Conservation (phyloP, 2,888 invertebrate species). For the Tetramorium bicarinatum region DNA sequence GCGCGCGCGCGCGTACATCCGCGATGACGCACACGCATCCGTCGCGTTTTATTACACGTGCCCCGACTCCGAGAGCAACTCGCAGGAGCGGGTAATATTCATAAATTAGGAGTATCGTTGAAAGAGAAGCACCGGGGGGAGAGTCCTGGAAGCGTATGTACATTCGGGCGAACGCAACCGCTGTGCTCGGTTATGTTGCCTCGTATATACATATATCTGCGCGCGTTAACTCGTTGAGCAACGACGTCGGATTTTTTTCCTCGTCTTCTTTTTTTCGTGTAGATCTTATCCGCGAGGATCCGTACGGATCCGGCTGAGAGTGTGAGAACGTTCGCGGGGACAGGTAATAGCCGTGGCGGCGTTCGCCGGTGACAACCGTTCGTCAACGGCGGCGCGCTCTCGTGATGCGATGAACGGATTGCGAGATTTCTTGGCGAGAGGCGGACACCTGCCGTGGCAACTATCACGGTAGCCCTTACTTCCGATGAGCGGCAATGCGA, state of each 20-base stretch:
- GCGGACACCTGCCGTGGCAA: slow-evolving; percentile 10
- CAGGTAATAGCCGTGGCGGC: slow-evolving; percentile 26
- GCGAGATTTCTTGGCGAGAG: slow-evolving; percentile 34
- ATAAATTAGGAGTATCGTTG: slow-evolving; percentile 83
- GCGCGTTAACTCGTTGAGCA: slow-evolving; percentile 81
- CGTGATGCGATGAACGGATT: slow-evolving; percentile 8
- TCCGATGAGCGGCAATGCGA: slow-evolving; percentile 31
- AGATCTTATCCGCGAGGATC: slow-evolving; percentile 80
- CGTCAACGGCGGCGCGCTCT: slow-evolving; percentile 41
- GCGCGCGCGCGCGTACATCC: slow-evolving; percentile 57
- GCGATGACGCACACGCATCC: slow-evolving; percentile 74
- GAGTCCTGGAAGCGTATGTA: slow-evolving; percentile 59
- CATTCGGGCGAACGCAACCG: slow-evolving; percentile 35
- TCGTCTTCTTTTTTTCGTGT: slow-evolving; percentile 63
- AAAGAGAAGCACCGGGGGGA: slow-evolving; percentile 66
- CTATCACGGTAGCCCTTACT: slow-evolving; percentile 25
- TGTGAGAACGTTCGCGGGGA: slow-evolving; percentile 81
- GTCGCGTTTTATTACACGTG: slow-evolving; percentile 81
- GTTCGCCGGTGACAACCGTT: slow-evolving; percentile 45
- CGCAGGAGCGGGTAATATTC: slow-evolving; percentile 77
- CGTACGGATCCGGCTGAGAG: slow-evolving; percentile 77
- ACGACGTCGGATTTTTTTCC: slow-evolving; percentile 77
- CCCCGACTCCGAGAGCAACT: slow-evolving; percentile 73
- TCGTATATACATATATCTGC: slow-evolving; percentile 61
- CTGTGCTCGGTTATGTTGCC: slow-evolving; percentile 3